phyloP scores from a whole-genome alignment of 2,888 invertebrate species.

The Clanis bilineata region DNA sequence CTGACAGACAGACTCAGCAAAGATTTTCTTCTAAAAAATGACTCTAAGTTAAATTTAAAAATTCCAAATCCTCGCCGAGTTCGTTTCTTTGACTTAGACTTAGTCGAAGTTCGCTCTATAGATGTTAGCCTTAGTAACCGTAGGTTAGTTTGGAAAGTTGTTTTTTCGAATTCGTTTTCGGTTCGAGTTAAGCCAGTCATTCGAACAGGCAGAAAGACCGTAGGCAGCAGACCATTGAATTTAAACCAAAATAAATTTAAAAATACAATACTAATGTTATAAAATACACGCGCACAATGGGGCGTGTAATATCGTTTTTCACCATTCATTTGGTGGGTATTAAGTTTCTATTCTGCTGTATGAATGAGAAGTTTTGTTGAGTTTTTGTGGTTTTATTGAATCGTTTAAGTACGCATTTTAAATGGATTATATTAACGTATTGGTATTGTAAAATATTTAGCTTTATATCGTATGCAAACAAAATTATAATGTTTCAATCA shows the following conservation, averaged over 20 bases:
- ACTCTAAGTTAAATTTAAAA: no score
- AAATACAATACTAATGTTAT: conserved; percentile 13
- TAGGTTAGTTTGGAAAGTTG: no score
- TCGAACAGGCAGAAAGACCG: neutral
- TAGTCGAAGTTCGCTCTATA: no score
- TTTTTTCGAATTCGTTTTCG: no score
- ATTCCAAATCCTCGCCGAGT: no score
- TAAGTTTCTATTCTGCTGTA: neutral
- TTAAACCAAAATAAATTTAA: conserved; percentile 10
- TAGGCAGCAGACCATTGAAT: conserved; percentile 9
- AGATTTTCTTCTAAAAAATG: no score
- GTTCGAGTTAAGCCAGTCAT: no score
- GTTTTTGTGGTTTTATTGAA: conserved; percentile 2
- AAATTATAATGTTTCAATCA: neutral
- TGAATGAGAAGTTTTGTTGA: neutral
- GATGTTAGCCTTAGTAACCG: no score
- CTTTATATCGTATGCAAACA: neutral
- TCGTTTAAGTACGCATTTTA: neutral
- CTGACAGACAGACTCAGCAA: no score
- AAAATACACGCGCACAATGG: neutral
- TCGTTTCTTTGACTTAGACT: no score
- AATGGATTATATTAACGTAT: conserved; percentile 6
- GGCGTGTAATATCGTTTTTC: conserved; percentile 1
- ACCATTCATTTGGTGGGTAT: neutral
- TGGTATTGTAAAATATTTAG: neutral